Conservation (phyloP, 1,140 invertebrate species). For the Rhagoletis pomonella region DNA sequence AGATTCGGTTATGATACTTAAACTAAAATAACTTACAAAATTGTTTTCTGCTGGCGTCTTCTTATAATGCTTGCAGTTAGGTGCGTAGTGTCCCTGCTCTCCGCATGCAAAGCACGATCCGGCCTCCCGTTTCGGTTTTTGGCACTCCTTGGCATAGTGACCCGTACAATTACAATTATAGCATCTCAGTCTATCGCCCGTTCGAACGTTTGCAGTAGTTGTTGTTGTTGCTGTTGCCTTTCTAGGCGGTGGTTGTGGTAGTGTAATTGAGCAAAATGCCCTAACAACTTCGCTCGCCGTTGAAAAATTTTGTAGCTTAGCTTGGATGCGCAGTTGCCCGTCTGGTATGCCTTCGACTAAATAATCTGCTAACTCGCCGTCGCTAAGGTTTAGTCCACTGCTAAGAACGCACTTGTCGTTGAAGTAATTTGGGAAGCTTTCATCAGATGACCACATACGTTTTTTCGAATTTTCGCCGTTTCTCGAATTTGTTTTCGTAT, state of each 20-base stretch:
- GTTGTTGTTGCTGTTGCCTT: too few relatives aligned
- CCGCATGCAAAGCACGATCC: constrained; percentile 55
- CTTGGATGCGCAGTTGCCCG: background rate
- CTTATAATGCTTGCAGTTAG: background rate
- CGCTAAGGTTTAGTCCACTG: background rate
- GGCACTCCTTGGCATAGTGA: constrained; percentile 49
- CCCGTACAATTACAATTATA: background rate
- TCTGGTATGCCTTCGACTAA: constrained; percentile 25
- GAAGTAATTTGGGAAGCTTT: background rate
- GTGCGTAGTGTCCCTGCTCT: constrained; percentile 10
- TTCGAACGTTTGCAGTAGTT: constrained; percentile 20
- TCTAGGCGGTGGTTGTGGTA: background rate
- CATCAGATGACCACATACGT: background rate
- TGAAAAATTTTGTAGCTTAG: background rate
- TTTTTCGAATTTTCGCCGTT: background rate
- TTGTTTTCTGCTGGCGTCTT: background rate
- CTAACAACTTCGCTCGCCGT: background rate
- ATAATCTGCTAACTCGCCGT: constrained; percentile 14
- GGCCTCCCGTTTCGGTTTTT: constrained; percentile 48
- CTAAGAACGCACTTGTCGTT: background rate
- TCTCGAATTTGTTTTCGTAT: background rate
- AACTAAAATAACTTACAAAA: constrained; percentile 55
- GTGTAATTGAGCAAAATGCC: background rate
- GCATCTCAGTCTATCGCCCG: background rate
- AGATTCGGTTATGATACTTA: background rate